Conservation (phyloP, 2,797 vertebrate species). For the Spinibarbus caldwelli region DNA sequence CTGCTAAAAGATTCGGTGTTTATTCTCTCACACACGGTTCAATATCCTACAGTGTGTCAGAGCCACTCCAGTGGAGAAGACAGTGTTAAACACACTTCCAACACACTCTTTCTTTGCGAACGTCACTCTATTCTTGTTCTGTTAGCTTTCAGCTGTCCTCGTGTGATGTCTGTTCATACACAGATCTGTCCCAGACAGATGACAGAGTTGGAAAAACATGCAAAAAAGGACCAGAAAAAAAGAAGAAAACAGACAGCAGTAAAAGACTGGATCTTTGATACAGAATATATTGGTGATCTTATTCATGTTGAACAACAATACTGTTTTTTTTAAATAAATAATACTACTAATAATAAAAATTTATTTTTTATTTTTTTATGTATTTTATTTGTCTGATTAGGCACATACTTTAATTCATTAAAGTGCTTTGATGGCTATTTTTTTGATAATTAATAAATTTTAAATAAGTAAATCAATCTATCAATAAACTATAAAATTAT, state of each 20-base stretch:
- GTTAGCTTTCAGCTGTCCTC: background rate
- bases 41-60: background rate
- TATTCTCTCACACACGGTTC: background rate
- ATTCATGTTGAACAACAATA: background rate
- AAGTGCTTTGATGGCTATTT: background rate
- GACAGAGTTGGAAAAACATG: background rate
- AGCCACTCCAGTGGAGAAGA: background rate
- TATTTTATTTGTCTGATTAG: background rate
- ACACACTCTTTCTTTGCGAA: conserved; percentile 13
- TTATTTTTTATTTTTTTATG: too few relatives aligned
- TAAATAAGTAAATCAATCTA: background rate
- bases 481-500: background rate
- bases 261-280: background rate
- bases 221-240: background rate
- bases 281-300: background rate
- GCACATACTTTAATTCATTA: background rate
- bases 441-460: background rate
- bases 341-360: background rate
- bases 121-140: background rate
- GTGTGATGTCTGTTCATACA: conserved; percentile 7
- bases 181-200: background rate
- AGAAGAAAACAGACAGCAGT: background rate
- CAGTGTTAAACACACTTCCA: background rate
- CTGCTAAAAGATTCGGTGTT: too few relatives aligned
- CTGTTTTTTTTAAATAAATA: background rate